Base-by-base conservation (phyloP, 2,888 invertebrate species). In the Volucella zonaria region DNA sequence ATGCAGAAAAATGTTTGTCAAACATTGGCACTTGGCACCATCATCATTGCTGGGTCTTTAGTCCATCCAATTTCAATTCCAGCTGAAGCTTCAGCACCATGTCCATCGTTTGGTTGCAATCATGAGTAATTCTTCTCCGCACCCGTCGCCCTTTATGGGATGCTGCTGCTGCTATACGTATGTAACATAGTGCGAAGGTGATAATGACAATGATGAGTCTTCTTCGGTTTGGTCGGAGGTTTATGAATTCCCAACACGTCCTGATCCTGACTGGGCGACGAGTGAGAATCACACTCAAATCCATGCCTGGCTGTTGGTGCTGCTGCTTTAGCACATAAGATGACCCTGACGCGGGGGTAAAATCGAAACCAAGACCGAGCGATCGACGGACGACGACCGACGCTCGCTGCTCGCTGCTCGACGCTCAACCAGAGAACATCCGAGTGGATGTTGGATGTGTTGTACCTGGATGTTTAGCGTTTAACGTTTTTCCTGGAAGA, bases 401-500 rank as follows among this genome's bases (percentile, higher is more conserved):
- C 23, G n/a, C n/a, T n/a, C n/a, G n/a, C n/a, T n/a, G n/a, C n/a
- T n/a, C n/a, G n/a, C n/a, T n/a, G n/a, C n/a, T n/a, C n/a, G 23
- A 31, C 31, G 4, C 6, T 40, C 43, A 47, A 43, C 56, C 62
- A 56, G 45, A 59, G 52, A 81, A 85, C 85, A 85, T 85, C 81
- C 85, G 85, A 85, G 76, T 81, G 85, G 81, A 85, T 85, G 85
- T 85, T 85, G 85, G 62, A 85, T 85, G 85, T 81, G 85, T 85
- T 85, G 81, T 85, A 85, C 85, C 85, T 85, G 85, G 85, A 85
- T 85, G 85, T 85, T 85, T 85, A 85, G 81, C 85, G 81, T 85
- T 85, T 85, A 85, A 85, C 81, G 85, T 85, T 85, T 89, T 91
- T 90, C 91, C 89, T 88, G 89, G 90, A 91, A 91, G 91, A 91